phyloP scores from a whole-genome alignment of 2,888 invertebrate genomes.

The Micoletzkya japonica region DNA sequence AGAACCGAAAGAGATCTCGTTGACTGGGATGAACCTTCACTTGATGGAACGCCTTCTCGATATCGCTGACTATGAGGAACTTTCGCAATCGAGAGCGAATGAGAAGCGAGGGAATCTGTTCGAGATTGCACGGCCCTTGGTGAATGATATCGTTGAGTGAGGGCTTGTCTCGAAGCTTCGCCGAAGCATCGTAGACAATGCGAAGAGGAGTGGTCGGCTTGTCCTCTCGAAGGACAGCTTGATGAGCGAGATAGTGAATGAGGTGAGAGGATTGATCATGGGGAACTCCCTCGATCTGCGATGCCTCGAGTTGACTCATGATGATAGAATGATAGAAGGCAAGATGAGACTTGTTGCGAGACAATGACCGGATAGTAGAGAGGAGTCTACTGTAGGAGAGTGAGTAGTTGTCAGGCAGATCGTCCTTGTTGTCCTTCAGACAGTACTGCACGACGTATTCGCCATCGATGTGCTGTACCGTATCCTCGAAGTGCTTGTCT shows the following conservation, averaged over 20 bases:
- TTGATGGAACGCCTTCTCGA: too few species aligned
- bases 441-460: conserved; percentile 1
- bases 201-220: conserved; percentile 30
- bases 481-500: background rate
- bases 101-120: conserved; percentile 30
- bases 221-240: background rate
- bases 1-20: conserved; percentile 35
- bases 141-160: conserved; percentile 39
- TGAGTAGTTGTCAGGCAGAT: background rate
- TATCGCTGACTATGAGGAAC: conserved; percentile 33
- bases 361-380: background rate
- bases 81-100: conserved; percentile 26
- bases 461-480: background rate
- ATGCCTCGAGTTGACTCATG: background rate
- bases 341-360: background rate
- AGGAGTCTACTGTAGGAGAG: background rate
- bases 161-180: conserved; percentile 16
- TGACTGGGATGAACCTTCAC: conserved; percentile 30
- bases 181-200: conserved; percentile 36
- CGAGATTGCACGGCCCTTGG: conserved; percentile 31
- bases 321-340: conserved; percentile 4
- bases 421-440: background rate
- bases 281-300: background rate
- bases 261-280: background rate
- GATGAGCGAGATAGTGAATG: background rate